phyloP scores from a whole-genome alignment of 2,797 vertebrate genomes.

The Diceros bicornis region DNA sequence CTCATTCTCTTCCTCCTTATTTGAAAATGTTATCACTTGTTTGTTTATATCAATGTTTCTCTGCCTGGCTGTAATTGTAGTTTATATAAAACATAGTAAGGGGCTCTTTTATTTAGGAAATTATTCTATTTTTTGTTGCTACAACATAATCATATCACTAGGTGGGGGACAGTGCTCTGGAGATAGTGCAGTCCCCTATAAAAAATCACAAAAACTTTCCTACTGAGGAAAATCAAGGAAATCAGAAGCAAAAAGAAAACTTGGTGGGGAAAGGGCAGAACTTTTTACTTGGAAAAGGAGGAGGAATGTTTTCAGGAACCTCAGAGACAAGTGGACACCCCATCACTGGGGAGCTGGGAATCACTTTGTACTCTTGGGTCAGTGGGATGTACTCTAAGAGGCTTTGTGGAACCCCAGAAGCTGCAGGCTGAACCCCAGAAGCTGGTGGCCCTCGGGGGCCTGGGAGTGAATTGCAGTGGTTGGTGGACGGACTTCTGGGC shows the following conservation, averaged over 20 bases:
- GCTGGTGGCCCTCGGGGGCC: constrained; percentile 86
- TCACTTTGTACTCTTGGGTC: constrained; percentile 74
- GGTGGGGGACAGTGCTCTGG: background rate
- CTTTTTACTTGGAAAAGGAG: constrained; percentile 88
- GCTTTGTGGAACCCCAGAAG: constrained; percentile 81
- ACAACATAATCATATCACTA: background rate
- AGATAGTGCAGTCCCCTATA: background rate
- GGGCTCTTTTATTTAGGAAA: background rate
- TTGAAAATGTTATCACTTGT: background rate
- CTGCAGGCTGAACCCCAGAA: background rate
- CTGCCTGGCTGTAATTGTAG: background rate
- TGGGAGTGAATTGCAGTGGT: constrained; percentile 76
- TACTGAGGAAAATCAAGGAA: background rate
- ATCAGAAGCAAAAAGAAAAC: background rate
- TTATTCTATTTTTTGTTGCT: background rate
- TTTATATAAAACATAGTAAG: background rate
- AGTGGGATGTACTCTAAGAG: constrained; percentile 69
- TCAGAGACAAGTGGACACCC: constrained; percentile 90
- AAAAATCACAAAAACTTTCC: constrained; percentile 62
- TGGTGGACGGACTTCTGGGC: constrained; percentile 79
- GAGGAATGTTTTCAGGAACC: constrained; percentile 88
- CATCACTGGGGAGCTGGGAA: constrained; percentile 85
- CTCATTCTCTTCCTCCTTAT: background rate
- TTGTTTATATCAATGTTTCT: background rate
- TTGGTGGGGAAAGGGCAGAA: background rate